Evolutionary conservation across 1,140 invertebrate genomes (phyloP).

Genomic region (Anoplolepis gracilipes): DNA sequence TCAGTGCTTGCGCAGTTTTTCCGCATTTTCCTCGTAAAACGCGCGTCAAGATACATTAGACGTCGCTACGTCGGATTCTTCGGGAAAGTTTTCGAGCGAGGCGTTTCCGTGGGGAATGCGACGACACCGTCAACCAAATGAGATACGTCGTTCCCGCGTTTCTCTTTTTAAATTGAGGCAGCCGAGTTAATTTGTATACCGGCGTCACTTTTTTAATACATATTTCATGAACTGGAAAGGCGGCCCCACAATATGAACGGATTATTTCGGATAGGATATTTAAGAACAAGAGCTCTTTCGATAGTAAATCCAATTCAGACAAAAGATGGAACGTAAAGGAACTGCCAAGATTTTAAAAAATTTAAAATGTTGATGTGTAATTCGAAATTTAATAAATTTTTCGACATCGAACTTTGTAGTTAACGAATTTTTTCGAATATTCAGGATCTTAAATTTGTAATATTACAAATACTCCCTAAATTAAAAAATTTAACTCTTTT

Average conservation of each 20-base stretch:
- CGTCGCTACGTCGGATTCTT: conserved; percentile 61
- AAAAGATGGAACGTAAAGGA: background rate
- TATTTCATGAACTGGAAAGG: conserved; percentile 55
- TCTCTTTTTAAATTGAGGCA: conserved; percentile 51
- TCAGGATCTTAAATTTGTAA: background rate
- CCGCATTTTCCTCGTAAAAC: conserved; percentile 50
- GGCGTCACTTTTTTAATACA: conserved; percentile 62
- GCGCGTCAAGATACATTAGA: conserved; percentile 62
- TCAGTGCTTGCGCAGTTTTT: conserved; percentile 54
- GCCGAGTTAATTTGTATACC: conserved; percentile 62
- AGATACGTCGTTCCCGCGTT: conserved; percentile 43
- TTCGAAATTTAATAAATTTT: background rate
- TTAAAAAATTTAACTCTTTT: background rate
- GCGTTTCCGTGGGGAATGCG: conserved; percentile 47
- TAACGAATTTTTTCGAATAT: background rate
- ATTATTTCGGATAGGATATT: conserved; percentile 49
- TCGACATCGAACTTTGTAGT: background rate
- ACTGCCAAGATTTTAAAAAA: conserved; percentile 7
- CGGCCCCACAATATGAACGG: background rate
- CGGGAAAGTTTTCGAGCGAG: conserved; percentile 58
- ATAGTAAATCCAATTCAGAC: conserved; percentile 8
- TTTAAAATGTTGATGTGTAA: too few species aligned
- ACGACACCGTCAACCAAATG: conserved; percentile 57
- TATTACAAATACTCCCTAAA: background rate
- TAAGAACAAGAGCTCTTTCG: conserved; percentile 1